Evolutionary conservation across 2,797 vertebrate genomes (phyloP).

Genomic region (Diplodus puntazzo): DNA sequence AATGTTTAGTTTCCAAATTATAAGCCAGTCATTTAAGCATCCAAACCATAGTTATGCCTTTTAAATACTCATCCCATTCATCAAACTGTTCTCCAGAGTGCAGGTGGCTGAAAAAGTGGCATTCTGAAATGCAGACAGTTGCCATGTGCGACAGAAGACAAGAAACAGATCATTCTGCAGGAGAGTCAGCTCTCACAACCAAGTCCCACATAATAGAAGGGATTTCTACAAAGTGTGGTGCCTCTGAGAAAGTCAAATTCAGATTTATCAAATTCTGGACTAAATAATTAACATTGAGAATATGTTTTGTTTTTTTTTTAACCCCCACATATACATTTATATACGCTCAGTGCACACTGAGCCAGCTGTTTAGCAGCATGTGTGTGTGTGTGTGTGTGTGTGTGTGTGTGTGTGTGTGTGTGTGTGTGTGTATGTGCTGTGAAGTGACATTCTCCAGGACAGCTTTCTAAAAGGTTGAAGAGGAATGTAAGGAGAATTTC

Average conservation of each 20-base stretch:
- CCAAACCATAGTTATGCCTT: background rate
- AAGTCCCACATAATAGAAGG: background rate
- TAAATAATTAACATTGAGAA: background rate
- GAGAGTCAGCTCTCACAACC: background rate
- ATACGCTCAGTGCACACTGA: background rate
- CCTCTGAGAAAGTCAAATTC: background rate
- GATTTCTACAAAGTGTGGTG: background rate
- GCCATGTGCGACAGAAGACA: slow-evolving; percentile 1
- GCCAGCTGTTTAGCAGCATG: slow-evolving; percentile 4
- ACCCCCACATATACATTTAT: no score
- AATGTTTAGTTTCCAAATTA: background rate
- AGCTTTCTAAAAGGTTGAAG: slow-evolving; percentile 57
- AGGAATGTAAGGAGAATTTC: slow-evolving; percentile 74
- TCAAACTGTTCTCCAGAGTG: background rate
- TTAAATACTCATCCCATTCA: background rate
- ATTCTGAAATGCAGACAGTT: background rate
- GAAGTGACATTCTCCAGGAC: slow-evolving; percentile 73
- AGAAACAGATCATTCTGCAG: background rate
- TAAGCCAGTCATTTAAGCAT: background rate
- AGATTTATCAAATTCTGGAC: background rate
- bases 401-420: slow-evolving; percentile 6
- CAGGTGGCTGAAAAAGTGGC: slow-evolving; percentile 1
- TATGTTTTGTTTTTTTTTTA: background rate
- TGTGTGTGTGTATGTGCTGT: slow-evolving; percentile 47
- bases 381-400: slow-evolving; percentile 36